Base-by-base conservation (phyloP, 1,140 invertebrate genomes). In the Drosophila ogumai region DNA sequence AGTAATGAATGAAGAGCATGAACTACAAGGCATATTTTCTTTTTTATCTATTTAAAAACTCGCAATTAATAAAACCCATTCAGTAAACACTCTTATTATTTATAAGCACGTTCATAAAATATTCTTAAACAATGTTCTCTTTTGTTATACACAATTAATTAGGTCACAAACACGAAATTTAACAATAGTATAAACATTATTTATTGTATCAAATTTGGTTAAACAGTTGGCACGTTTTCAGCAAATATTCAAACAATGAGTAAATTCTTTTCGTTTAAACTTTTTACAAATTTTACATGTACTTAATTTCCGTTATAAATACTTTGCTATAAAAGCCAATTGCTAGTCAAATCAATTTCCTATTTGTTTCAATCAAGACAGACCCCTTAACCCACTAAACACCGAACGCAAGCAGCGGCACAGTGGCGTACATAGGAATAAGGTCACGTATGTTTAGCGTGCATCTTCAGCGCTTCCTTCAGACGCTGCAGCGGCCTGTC, bases 361-460 rank as follows among this genome's bases (percentile, higher is more conserved):
- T 43, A 57, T 71, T 40, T 55, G 8, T n/a, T 28, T 9, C 6
- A 12, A 25, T 15, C 19, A 25, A 38, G 32, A 34, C 12, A 57
- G 31, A 46, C 13, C 46, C 25, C 40, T 43, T 57, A 40, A 34
- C 38, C 59, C 55, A 59, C 32, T 47, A 13, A 69, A 57, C 7
- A 36, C 17, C 2, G 1, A 36, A 8, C 17, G 1, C 12, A 28
- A 36, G 13, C 25, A 50, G 54, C 71, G 52, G 46, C 59, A 86
- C 84, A 82, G 82, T 87, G 82, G 12, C 75, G 75, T 65, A 72
- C 79, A 82, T 81, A 60, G 55, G 46, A 87, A 87, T 78, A 84
- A 40, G 84, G 84, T 84, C 84, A 88, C 54, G 72, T 77, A 49
- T 81, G 57, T 43, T 69, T 64, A 47, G 60, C 36, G 15, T 15